phyloP scores from a whole-genome alignment of 2,113 vertebrate species.

The Malurus melanocephalus region DNA sequence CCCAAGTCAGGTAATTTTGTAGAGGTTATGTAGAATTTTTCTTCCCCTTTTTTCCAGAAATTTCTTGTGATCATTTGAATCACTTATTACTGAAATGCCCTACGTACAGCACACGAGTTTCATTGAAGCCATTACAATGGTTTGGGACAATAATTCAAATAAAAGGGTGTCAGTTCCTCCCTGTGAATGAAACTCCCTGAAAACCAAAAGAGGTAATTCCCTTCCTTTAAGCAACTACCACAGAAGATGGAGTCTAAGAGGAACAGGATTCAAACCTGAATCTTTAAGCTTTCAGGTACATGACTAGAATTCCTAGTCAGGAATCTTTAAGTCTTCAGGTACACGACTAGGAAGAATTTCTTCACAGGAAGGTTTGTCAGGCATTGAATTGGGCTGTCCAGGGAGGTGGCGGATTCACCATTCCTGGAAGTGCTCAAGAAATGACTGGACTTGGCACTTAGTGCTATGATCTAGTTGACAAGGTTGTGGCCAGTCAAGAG shows the following conservation, averaged over 20 bases:
- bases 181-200: rapidly evolving
- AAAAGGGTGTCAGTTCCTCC: not conserved
- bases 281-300: not conserved
- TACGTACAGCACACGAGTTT: not conserved
- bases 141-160: not conserved
- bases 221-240: not conserved
- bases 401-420: no score
- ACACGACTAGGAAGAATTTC: not conserved
- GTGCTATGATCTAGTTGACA: not conserved
- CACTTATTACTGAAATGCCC: not conserved
- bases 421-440: not conserved
- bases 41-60: not conserved
- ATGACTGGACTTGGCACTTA: not conserved
- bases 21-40: not conserved
- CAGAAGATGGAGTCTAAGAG: not conserved
- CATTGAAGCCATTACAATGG: not conserved
- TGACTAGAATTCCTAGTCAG: not conserved
- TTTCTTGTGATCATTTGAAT: not conserved
- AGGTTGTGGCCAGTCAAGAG: not conserved
- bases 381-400: not conserved
- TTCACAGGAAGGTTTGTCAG: not conserved
- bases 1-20: not conserved
- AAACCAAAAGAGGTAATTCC: not conserved
- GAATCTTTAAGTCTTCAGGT: not conserved
- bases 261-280: not conserved